Percentiles rank a stretch among this genome's conserved stretches.
Conservation (phyloP, 2,797 vertebrate species). For the Discoglossus pictus region DNA sequence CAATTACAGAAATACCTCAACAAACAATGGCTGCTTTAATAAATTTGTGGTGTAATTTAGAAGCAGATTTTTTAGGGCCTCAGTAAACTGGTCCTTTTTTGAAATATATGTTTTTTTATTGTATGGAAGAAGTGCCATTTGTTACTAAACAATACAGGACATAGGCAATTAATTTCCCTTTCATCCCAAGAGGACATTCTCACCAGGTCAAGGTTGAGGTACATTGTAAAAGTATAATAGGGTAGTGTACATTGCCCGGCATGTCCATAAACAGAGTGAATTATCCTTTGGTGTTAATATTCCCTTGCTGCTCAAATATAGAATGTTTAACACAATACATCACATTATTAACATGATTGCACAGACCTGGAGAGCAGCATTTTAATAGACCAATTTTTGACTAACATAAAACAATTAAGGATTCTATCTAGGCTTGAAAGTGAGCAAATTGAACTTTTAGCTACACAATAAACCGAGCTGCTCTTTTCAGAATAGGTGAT, state of each 20-base stretch:
- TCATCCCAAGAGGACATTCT: constrained; percentile 56
- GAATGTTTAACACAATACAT: constrained; percentile 53
- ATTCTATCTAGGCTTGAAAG: constrained; percentile 42
- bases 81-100: constrained; percentile 9
- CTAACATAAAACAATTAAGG: constrained; percentile 49
- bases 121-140: constrained; percentile 7
- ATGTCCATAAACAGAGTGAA: constrained; percentile 56
- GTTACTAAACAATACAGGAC: constrained; percentile 44
- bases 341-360: constrained; percentile 54
- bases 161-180: constrained; percentile 62
- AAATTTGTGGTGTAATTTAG: constrained; percentile 16
- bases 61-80: neutral
- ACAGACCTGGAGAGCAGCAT: constrained; percentile 38
- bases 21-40: neutral
- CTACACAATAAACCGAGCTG: neutral
- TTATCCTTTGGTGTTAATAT: constrained; percentile 53
- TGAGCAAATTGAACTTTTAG: constrained; percentile 43
- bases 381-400: constrained; percentile 46
- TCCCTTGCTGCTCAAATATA: constrained; percentile 54
- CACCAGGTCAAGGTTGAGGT: constrained; percentile 58
- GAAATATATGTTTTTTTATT: constrained; percentile 11
- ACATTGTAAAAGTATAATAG: constrained; percentile 55
- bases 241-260: constrained; percentile 53
- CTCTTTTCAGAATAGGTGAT: constrained; percentile 9
- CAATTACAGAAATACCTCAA: neutral